Percentiles rank a stretch among this genome's conserved stretches.
phyloP scores from a whole-genome alignment of 1,140 invertebrate species.

The Colletes gigas region DNA sequence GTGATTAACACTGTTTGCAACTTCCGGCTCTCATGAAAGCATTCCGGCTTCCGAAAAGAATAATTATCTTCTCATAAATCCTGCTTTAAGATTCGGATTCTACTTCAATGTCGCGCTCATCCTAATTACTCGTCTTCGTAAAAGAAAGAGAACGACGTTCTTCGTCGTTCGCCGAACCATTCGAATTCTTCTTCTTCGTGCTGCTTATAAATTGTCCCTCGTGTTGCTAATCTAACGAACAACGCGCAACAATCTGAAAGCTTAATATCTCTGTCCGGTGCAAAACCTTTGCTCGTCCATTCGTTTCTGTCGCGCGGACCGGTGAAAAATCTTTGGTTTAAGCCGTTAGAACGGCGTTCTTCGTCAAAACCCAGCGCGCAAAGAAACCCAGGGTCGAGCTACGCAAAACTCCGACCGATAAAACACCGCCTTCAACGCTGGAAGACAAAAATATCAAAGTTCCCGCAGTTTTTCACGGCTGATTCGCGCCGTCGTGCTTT shows the following conservation, averaged over 20 bases:
- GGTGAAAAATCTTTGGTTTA: constrained; percentile 15
- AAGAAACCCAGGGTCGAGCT: neutral
- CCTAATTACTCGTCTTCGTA: neutral
- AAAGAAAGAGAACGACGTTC: too few relatives aligned
- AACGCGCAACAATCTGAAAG: neutral
- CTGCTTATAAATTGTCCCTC: neutral
- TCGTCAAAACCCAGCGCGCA: neutral
- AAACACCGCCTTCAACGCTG: constrained; percentile 9
- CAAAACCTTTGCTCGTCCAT: neutral
- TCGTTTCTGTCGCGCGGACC: neutral
- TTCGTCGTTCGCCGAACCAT: too few relatives aligned
- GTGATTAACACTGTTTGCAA: too few relatives aligned
- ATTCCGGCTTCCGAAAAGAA: too few relatives aligned
- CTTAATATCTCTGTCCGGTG: neutral
- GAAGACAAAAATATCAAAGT: constrained; percentile 22
- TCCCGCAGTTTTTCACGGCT: constrained; percentile 10
- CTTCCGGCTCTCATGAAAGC: too few relatives aligned
- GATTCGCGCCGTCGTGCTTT: constrained; percentile 1
- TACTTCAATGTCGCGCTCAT: too few relatives aligned
- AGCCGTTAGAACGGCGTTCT: neutral
- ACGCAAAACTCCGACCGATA: constrained; percentile 16
- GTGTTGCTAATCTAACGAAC: neutral
- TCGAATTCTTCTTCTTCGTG: neutral
- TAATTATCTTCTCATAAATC: too few relatives aligned
- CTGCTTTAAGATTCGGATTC: too few relatives aligned